Evolutionary conservation across 2,888 invertebrate genomes (phyloP), one percentile per base, ranked within the genome.

Genomic region (Cataglyphis cursor): DNA sequence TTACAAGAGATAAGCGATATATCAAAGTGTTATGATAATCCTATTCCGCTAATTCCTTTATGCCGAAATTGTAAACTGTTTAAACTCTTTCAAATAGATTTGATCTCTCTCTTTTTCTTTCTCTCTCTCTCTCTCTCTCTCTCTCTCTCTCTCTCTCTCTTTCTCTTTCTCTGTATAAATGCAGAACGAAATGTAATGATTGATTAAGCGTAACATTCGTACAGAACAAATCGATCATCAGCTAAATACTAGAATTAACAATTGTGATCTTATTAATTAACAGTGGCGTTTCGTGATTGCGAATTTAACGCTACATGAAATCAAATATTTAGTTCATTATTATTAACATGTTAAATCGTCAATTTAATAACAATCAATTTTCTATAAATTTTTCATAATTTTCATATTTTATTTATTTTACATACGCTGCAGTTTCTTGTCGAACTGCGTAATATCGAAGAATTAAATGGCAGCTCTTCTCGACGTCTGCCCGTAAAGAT

Each of bases 241-340:
- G 41, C 21, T 78, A 68, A 78, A 59, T 70, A 41, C 78, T 68
- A 41, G 51, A 57, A 68, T 41, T 78, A 78, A 70, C 78, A 78
- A 78, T 70, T 41, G 57, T 78, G 70, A 78, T 78, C 70, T 78
- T 78, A 78, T 78, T 78, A 78, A 78, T 78, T 78, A 78, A 66
- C 70, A 70, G 78, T 21, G 18, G 31, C 31, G 31, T 12, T 1
- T 35, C 9, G 35, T 70, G 70, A 78, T 78, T 70, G 57, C 70
- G 41, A 78, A 31, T 70, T 57, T 78, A 78, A 78, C 48, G 51
- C 41, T 31, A n/a, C 31, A 10, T 57, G 66, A 62, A 66, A 76
- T 76, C n/a, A 54, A 51, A 51, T 12, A n/a, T 12, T 3, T 28
- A 28, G 0, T 24, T 35, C 35, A 38, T 76, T 51, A 51, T 66